These are phyloP conservation scores for Trachurus trachurus DNA, from an alignment of 2,797 vertebrate species.

Conservation along the genomic window DNA sequence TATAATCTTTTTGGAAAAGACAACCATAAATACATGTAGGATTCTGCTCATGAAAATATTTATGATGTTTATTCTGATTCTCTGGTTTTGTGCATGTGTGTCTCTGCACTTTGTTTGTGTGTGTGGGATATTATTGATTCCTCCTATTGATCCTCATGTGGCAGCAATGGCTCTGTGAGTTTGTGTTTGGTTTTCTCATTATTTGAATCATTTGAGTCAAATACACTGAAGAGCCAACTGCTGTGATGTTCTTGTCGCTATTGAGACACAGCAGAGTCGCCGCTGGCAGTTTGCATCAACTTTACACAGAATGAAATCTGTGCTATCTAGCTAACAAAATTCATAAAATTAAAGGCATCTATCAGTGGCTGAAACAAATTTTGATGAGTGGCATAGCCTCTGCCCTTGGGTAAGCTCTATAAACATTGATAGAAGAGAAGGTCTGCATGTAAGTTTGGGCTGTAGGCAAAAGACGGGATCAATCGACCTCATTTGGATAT, in stretches of 20 bases:
- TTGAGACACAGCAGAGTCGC: conserved; percentile 33
- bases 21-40: conserved; percentile 80
- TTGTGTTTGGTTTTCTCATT: conserved; percentile 32
- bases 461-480: conserved; percentile 51
- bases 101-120: conserved; percentile 6
- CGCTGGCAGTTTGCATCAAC: conserved; percentile 25
- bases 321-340: not conserved
- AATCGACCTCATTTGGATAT: conserved; percentile 58
- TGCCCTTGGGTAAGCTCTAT: conserved; percentile 31
- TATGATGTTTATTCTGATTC: conserved; percentile 50
- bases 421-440: conserved; percentile 16
- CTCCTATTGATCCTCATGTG: conserved; percentile 41
- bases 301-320: conserved; percentile 15
- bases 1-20: conserved; percentile 85
- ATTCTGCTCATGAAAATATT: conserved; percentile 53
- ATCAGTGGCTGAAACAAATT: conserved; percentile 16
- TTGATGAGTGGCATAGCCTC: not conserved
- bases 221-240: conserved; percentile 12
- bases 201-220: conserved; percentile 28
- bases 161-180: conserved; percentile 34
- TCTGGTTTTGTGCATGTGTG: conserved; percentile 32
- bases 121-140: conserved; percentile 41
- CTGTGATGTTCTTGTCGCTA: conserved; percentile 32
- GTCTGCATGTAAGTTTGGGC: conserved; percentile 30
- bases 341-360: conserved; percentile 22